Evolutionary conservation across 2,888 invertebrate genomes (phyloP).

Genomic region (Barypeithes pellucidus): DNA sequence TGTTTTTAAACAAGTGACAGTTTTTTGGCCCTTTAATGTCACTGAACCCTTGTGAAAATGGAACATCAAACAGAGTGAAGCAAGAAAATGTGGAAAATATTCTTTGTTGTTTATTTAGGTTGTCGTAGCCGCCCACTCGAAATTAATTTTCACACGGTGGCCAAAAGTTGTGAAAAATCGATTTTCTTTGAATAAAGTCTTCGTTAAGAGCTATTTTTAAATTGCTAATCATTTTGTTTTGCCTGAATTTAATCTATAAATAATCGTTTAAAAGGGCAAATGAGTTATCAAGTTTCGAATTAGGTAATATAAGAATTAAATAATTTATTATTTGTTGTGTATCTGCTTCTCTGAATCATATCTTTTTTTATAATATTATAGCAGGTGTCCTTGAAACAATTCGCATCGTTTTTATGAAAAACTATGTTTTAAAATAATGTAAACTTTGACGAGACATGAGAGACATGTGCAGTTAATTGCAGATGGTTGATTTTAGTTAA

Average conservation of each 20-base stretch:
- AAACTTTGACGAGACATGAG: not conserved
- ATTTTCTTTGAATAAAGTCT: conserved; percentile 24
- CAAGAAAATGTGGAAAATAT: conserved; percentile 25
- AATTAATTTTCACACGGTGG: conserved; percentile 26
- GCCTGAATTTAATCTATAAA: conserved; percentile 32
- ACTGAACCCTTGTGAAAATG: conserved; percentile 57
- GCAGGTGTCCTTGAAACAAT: conserved; percentile 40
- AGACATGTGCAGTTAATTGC: not conserved
- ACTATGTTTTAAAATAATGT: conserved; percentile 9
- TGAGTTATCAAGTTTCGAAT: conserved; percentile 23
- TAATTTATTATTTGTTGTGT: conserved; percentile 38
- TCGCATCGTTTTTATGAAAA: conserved; percentile 35
- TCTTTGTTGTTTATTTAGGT: conserved; percentile 29
- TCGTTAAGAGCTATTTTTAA: conserved; percentile 37
- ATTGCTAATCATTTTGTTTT: conserved; percentile 11
- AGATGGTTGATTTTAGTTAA: not conserved
- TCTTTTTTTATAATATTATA: conserved; percentile 43
- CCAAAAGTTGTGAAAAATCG: conserved; percentile 42
- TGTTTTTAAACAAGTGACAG: conserved; percentile 53
- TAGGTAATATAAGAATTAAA: conserved; percentile 35
- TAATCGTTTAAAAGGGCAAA: conserved; percentile 18
- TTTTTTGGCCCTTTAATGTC: conserved; percentile 58
- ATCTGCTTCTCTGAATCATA: conserved; percentile 37
- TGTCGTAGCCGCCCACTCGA: conserved; percentile 29
- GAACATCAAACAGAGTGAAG: conserved; percentile 40